A percentile compares a stretch with the other conserved stretches of the same genome.
Evolutionary conservation across 2,888 invertebrate genomes (phyloP).

Genomic region (Drosophila atripex): DNA sequence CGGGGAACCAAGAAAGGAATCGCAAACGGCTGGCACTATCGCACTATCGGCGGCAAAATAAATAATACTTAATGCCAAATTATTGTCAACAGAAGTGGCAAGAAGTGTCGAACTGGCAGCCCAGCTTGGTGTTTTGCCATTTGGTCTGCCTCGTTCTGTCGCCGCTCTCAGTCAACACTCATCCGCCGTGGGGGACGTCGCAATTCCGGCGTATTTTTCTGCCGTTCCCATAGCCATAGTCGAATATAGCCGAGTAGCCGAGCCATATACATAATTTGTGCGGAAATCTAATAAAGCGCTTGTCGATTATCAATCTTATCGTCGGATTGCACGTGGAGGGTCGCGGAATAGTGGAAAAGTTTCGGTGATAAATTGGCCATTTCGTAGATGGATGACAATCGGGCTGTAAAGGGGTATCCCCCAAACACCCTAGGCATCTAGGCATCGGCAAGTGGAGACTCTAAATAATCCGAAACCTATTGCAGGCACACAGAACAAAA

Average conservation of each 20-base stretch:
- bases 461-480: constrained; percentile 7
- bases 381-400: constrained; percentile 9
- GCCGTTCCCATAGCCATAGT: background rate
- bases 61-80: constrained; percentile 75
- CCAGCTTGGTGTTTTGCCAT: constrained; percentile 27
- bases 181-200: constrained; percentile 19
- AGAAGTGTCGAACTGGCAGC: constrained; percentile 44
- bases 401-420: background rate
- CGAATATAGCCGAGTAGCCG: background rate
- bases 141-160: constrained; percentile 18
- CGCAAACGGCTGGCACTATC: constrained; percentile 50
- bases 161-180: constrained; percentile 41
- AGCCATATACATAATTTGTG: constrained; percentile 28
- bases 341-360: constrained; percentile 35
- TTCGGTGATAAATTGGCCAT: constrained; percentile 27
- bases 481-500: background rate
- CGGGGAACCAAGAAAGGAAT: constrained; percentile 30
- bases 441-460: constrained; percentile 1
- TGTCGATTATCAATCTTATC: constrained; percentile 44
- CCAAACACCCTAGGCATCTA: background rate
- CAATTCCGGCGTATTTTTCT: constrained; percentile 18
- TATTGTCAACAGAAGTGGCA: constrained; percentile 66
- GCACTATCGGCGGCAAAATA: constrained; percentile 68
- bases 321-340: constrained; percentile 8
- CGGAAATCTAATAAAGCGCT: constrained; percentile 36